These are phyloP conservation scores for Mormyrus lacerda DNA, from an alignment of 2,113 vertebrate genomes.

Conservation along the genomic window DNA sequence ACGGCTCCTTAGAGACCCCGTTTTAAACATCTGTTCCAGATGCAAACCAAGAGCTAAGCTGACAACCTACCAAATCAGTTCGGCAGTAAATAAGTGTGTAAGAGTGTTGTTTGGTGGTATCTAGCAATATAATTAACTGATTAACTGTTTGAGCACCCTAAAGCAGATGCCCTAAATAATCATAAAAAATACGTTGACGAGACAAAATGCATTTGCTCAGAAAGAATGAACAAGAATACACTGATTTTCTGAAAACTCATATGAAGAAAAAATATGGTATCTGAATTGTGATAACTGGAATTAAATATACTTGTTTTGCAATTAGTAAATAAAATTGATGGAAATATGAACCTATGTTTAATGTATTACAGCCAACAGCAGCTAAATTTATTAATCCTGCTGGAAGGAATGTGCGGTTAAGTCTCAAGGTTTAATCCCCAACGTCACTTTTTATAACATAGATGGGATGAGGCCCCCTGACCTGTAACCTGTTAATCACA, in stretches of 20 bases:
- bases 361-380: background rate
- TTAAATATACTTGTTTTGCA: background rate
- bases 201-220: background rate
- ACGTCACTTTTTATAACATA: background rate
- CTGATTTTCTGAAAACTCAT: background rate
- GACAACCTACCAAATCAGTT: background rate
- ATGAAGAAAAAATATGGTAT: background rate
- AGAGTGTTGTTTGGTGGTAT: background rate
- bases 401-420: background rate
- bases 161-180: background rate
- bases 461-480: background rate
- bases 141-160: background rate
- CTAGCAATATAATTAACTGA: background rate
- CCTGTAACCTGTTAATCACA: background rate
- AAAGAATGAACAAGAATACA: background rate
- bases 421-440: background rate
- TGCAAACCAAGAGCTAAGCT: background rate
- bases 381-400: background rate
- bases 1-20: background rate
- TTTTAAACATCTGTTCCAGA: conserved; percentile 11
- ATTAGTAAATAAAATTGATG: background rate
- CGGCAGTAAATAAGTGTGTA: background rate
- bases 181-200: background rate
- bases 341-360: background rate
- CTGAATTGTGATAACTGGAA: background rate